Conservation (phyloP, 2,113 vertebrate genomes). For the Archilochus colubris region DNA sequence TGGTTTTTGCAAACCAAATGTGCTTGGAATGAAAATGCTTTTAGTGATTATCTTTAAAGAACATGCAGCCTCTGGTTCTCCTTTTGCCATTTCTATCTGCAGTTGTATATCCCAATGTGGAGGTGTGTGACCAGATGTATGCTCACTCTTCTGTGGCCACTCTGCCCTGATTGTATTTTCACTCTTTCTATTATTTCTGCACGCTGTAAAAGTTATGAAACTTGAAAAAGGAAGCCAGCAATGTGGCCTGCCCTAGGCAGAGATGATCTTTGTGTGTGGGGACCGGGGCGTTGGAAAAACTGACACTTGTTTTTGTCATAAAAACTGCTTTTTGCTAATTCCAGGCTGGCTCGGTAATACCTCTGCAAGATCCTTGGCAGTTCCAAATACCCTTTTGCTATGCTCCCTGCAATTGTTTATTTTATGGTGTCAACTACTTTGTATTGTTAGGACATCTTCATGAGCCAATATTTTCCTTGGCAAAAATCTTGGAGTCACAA, state of each 20-base stretch:
- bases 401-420: constrained; percentile 59
- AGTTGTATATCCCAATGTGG: background rate
- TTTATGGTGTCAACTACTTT: constrained; percentile 64
- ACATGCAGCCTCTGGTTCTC: background rate
- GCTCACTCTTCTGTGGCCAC: background rate
- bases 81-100: background rate
- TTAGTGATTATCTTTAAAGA: background rate
- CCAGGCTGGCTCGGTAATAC: constrained; percentile 30
- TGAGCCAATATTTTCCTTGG: constrained; percentile 70
- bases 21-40: background rate
- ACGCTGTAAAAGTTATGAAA: background rate
- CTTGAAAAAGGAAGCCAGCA: background rate
- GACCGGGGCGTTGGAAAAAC: constrained; percentile 1
- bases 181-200: constrained; percentile 22
- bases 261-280: background rate
- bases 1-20: background rate
- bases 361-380: background rate
- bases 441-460: constrained; percentile 57
- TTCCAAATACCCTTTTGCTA: constrained; percentile 58
- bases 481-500: constrained; percentile 50
- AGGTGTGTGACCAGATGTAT: background rate
- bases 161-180: background rate
- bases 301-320: constrained; percentile 57
- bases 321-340: constrained; percentile 42
- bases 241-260: background rate